phyloP scores from a whole-genome alignment of 2,888 invertebrate genomes.

The Empis livida region DNA sequence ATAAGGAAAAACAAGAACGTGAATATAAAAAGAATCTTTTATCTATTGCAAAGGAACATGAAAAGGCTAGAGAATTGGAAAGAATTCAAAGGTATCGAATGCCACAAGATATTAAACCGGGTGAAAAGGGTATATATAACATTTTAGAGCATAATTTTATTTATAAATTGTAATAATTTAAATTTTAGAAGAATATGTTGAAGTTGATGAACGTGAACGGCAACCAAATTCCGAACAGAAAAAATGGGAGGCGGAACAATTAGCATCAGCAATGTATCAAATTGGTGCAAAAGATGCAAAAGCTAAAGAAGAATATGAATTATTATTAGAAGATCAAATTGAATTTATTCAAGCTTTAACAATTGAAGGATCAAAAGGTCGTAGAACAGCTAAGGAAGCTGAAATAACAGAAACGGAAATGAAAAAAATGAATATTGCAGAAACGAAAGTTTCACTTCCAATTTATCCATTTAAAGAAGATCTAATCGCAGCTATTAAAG shows the following conservation, averaged over 20 bases:
- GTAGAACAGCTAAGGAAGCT: conserved; percentile 39
- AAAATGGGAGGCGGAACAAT: conserved; percentile 97
- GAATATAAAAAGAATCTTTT: conserved; percentile 85
- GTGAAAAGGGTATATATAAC: conserved; percentile 44
- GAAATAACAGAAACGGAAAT: conserved; percentile 54
- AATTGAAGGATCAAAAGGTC: conserved; percentile 54
- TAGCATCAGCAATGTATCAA: conserved; percentile 80
- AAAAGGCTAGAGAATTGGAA: conserved; percentile 84
- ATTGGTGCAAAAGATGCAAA: conserved; percentile 85
- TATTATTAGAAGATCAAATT: conserved; percentile 90
- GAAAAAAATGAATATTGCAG: conserved; percentile 70
- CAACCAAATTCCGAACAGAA: conserved; percentile 72
- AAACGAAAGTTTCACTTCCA: conserved; percentile 84
- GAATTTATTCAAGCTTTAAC: conserved; percentile 89
- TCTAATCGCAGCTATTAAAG: conserved; percentile 79
- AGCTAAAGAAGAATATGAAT: conserved; percentile 71
- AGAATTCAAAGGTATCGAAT: conserved; percentile 88
- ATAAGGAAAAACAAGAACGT: conserved; percentile 69
- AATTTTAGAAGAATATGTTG: conserved; percentile 53
- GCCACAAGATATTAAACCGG: conserved; percentile 76
- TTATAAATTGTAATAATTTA: not conserved
- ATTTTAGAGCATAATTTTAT: not conserved
- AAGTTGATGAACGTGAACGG: conserved; percentile 76
- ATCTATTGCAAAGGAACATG: conserved; percentile 88
- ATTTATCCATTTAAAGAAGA: conserved; percentile 85